These are phyloP conservation scores for Dicranocentrus wangi DNA, from an alignment of 2,888 invertebrate genomes.

Conservation along the genomic window DNA sequence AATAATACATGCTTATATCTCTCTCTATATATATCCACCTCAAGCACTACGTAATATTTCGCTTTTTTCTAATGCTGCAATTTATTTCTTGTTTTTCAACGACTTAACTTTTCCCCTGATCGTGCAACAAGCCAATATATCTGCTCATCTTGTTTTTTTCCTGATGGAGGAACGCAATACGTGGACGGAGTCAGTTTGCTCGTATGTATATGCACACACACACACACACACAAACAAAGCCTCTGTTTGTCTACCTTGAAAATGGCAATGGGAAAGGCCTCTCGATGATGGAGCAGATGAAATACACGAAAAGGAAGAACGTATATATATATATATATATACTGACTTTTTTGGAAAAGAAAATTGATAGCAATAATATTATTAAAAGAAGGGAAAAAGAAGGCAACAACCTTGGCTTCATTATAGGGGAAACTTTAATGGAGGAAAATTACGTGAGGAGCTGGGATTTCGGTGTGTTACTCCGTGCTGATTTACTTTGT, in stretches of 20 bases:
- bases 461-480: constrained; percentile 36
- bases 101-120: neutral
- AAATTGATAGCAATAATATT: constrained; percentile 12
- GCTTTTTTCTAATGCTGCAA: neutral
- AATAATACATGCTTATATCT: too few relatives aligned
- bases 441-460: constrained; percentile 40
- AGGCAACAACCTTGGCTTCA: constrained; percentile 57
- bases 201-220: neutral
- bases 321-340: too few relatives aligned
- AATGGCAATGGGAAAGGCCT: neutral
- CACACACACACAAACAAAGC: constrained; percentile 9
- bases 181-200: neutral
- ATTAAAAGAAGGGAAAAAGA: constrained; percentile 10
- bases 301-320: constrained; percentile 17
- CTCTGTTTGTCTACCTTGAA: constrained; percentile 11
- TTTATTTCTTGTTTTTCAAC: constrained; percentile 18
- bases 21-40: too few relatives aligned
- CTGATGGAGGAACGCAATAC: too few relatives aligned
- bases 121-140: constrained; percentile 41
- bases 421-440: constrained; percentile 18
- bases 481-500: constrained; percentile 34
- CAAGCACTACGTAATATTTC: too few relatives aligned
- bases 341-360: constrained; percentile 1
- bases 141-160: constrained; percentile 24
- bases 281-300: neutral